Evolutionary conservation across 2,797 vertebrate species (phyloP).

Genomic region (Rhabdomys pumilio): DNA sequence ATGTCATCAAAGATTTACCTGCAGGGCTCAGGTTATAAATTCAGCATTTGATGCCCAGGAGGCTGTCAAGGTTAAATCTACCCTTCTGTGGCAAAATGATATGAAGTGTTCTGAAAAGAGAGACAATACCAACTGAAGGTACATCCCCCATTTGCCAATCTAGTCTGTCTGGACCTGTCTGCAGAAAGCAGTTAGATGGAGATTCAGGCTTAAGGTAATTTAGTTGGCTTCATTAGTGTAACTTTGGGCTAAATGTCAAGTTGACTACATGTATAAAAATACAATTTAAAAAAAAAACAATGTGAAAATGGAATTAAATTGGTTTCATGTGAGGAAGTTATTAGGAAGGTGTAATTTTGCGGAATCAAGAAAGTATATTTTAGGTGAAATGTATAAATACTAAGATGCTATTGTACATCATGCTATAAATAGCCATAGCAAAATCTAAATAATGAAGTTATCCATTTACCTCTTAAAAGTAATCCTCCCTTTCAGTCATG

Average conservation of each 20-base stretch:
- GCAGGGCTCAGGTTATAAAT: constrained; percentile 63
- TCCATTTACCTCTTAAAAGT: constrained; percentile 48
- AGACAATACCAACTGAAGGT: background rate
- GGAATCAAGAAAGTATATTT: constrained; percentile 24
- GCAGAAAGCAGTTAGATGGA: constrained; percentile 4
- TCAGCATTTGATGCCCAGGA: constrained; percentile 65
- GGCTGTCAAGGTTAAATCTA: constrained; percentile 27
- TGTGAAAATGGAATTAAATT: constrained; percentile 46
- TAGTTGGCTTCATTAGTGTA: constrained; percentile 57
- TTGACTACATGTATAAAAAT: constrained; percentile 4
- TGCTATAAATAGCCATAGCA: constrained; percentile 40
- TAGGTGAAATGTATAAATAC: constrained; percentile 9
- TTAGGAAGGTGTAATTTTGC: background rate
- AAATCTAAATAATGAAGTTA: constrained; percentile 67
- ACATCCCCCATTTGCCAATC: background rate
- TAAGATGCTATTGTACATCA: background rate
- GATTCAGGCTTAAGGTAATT: constrained; percentile 48
- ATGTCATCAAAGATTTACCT: constrained; percentile 76
- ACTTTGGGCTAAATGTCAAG: constrained; percentile 31
- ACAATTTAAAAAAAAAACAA: background rate
- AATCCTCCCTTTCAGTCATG: constrained; percentile 10
- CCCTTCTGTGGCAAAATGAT: constrained; percentile 63
- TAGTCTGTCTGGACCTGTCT: background rate
- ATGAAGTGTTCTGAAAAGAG: constrained; percentile 30
- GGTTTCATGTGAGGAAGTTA: background rate